Evolutionary conservation across 2,888 invertebrate genomes (phyloP), one percentile per base, ranked within the genome.

Genomic region (Yponomeuta evonymella): DNA sequence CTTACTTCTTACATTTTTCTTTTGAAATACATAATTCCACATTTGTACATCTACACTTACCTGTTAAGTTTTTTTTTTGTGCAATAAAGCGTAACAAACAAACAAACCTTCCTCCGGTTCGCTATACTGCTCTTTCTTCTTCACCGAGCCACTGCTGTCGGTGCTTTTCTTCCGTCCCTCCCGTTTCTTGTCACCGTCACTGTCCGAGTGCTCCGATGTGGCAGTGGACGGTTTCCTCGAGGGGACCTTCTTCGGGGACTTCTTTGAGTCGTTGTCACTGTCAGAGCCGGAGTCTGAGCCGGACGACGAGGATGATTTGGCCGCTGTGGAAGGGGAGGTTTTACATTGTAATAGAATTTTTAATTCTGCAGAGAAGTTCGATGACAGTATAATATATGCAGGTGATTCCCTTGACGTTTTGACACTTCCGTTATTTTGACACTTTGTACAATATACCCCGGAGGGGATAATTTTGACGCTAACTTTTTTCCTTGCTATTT

Each of bases 51-150:
- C 23, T 23, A 23, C 23, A 23, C 23, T 23, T 23, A 23, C 23
- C 23, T 23, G 23, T 23, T 23, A 23, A 23, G 23, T 23, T 23
- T 23, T 23, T 23, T 23, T 23, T 23, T 23, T 23, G 23, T 23
- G 23, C 23, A 23, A 23, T 23, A 23, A 23, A 23, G 23, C 23
- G 23, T 23, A 23, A 23, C 23, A 23, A 23, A 23, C 23, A 23
- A 23, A 23, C 23, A 23, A 23, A 94, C 95, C 97, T 94, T 97
- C 97, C 85, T 97, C 97, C 0, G 96, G 96, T 79, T 97, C 97
- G 70, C 96, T 96, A 74, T 93, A 93, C 9, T 91, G 89, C 10
- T 92, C 93, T n/a, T 93, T 90, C 71, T 94, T 93, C 71, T 85
- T 85, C 0, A 75, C 84, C 0, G 85, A 87, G 0, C 82, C 86